Evolutionary conservation across 2,888 invertebrate genomes (phyloP).

Genomic region (Hyalella azteca): DNA sequence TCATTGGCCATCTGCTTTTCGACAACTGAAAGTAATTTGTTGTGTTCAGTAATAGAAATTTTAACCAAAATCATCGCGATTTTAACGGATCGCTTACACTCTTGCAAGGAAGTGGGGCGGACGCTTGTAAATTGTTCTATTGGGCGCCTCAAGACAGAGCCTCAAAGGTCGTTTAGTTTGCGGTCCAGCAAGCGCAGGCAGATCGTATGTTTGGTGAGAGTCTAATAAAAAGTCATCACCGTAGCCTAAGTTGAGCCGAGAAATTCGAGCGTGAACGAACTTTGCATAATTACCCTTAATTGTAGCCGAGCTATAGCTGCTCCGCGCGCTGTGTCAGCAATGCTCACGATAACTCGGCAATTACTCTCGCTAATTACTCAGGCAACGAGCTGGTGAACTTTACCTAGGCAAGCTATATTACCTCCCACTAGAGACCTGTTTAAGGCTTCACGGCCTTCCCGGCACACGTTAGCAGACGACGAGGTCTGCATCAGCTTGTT

Average conservation of each 20-base stretch:
- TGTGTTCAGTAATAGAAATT: no score
- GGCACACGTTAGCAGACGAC: no score
- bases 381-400: neutral
- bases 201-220: neutral
- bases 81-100: no score
- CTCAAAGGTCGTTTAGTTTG: neutral
- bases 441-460: no score
- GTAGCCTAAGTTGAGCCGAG: neutral
- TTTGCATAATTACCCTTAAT: slow-evolving; percentile 27
- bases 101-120: no score
- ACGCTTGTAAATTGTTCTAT: no score
- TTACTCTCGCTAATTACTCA: slow-evolving; percentile 30
- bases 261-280: slow-evolving; percentile 23
- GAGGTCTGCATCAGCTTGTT: no score
- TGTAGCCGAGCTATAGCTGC: slow-evolving; percentile 5
- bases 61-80: no score
- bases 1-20: no score
- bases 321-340: slow-evolving; percentile 13
- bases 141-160: no score
- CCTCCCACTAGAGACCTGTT: slow-evolving; percentile 2
- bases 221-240: slow-evolving; percentile 6
- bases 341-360: slow-evolving; percentile 22
- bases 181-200: neutral
- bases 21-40: no score
- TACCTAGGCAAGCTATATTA: neutral